Conservation (phyloP, 1,140 invertebrate genomes). For the Plodia interpunctella region DNA sequence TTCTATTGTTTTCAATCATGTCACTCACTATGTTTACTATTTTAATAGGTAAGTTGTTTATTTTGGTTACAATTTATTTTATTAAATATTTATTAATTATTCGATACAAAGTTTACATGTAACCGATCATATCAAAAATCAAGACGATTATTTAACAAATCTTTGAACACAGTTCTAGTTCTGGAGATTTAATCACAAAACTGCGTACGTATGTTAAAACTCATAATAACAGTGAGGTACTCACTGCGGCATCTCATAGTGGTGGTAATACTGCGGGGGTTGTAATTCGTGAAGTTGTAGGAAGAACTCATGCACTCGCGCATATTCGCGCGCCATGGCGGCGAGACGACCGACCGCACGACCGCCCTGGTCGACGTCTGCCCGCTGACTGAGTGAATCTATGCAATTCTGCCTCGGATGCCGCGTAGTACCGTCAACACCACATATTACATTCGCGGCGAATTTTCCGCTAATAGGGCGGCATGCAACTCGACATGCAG, state of each 20-base stretch:
- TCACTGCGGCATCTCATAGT: constrained; percentile 47
- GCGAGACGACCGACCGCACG: background rate
- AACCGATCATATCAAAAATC: too few species aligned
- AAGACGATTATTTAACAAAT: background rate
- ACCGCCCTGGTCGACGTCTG: background rate
- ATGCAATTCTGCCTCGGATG: background rate
- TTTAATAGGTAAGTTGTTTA: too few species aligned
- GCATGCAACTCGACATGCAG: too few species aligned
- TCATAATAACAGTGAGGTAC: constrained; percentile 19
- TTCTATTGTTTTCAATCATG: too few species aligned
- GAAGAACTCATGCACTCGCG: constrained; percentile 47
- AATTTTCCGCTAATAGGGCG: too few species aligned
- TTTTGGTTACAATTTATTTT: too few species aligned
- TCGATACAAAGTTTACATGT: too few species aligned
- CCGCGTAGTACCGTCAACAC: too few species aligned
- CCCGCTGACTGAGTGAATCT: background rate
- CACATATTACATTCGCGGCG: too few species aligned
- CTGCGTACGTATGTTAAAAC: background rate
- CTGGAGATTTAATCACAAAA: too few species aligned
- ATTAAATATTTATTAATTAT: too few species aligned
- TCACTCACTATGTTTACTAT: too few species aligned
- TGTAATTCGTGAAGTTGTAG: constrained; percentile 46
- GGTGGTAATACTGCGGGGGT: constrained; percentile 34
- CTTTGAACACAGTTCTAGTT: background rate
- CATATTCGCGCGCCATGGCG: constrained; percentile 44